A percentile compares a stretch with the other conserved stretches of the same genome.
phyloP scores from a whole-genome alignment of 1,140 invertebrate genomes.

The Zaprionus vittiger region DNA sequence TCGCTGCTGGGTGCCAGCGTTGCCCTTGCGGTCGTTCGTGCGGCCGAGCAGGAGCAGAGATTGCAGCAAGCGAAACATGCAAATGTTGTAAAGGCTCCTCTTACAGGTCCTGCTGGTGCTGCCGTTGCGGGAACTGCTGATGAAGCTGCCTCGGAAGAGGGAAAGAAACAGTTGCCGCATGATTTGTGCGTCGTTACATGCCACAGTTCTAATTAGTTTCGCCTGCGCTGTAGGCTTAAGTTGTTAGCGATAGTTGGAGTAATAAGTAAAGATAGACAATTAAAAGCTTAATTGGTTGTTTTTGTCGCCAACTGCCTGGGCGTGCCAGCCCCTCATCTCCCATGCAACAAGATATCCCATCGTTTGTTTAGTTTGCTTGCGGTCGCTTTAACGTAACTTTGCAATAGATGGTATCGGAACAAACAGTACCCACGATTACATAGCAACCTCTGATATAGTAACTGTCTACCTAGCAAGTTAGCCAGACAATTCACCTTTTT shows the following conservation, averaged over 20 bases:
- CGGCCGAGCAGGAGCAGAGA: slow-evolving; percentile 44
- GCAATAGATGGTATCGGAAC: not conserved
- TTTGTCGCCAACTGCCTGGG: not conserved
- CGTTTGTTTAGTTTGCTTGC: not conserved
- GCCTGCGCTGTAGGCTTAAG: slow-evolving; percentile 5
- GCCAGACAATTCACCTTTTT: not conserved
- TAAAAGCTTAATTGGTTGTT: slow-evolving; percentile 13
- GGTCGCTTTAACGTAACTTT: not conserved
- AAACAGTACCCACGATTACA: not conserved
- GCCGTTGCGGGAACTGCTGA: not conserved
- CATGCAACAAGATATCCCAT: not conserved
- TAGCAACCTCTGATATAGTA: not conserved
- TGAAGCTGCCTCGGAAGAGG: too few species aligned
- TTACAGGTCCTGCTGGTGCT: not conserved
- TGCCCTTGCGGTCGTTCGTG: slow-evolving; percentile 86
- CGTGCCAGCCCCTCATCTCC: not conserved
- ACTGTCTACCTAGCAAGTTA: not conserved
- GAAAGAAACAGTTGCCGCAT: slow-evolving; percentile 49
- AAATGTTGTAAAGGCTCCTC: slow-evolving; percentile 16
- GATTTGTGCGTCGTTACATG: slow-evolving; percentile 65
- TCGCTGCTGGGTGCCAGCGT: slow-evolving; percentile 85
- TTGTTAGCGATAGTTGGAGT: slow-evolving; percentile 28
- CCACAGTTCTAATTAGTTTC: slow-evolving; percentile 61
- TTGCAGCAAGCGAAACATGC: slow-evolving; percentile 6
- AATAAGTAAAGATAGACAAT: slow-evolving; percentile 39